Percentiles rank a stretch among this genome's conserved stretches.
Evolutionary conservation across 2,888 invertebrate species (phyloP).

Genomic region (Ischnus inquisitorius): DNA sequence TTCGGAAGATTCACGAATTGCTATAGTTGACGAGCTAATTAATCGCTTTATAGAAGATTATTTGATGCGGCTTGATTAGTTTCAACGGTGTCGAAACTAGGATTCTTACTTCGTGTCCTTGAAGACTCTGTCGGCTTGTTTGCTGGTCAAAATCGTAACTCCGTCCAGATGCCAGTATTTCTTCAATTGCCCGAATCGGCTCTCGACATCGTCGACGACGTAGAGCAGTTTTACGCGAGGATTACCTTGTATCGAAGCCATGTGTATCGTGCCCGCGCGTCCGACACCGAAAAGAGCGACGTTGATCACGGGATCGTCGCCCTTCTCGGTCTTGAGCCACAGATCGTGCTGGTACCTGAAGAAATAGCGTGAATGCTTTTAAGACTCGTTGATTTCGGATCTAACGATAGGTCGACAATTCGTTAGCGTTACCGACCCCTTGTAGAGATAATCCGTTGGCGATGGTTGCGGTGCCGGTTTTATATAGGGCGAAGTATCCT

Average conservation of each 20-base stretch:
- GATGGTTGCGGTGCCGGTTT: slow-evolving; percentile 83
- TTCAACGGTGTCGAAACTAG: neutral
- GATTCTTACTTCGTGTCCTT: slow-evolving; percentile 86
- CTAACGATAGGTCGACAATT: neutral
- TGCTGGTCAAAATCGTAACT: slow-evolving; percentile 86
- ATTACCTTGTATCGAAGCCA: slow-evolving; percentile 86
- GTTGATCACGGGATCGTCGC: slow-evolving; percentile 81
- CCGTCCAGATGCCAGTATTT: slow-evolving; percentile 86
- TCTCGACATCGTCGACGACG: slow-evolving; percentile 87
- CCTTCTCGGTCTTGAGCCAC: slow-evolving; percentile 78
- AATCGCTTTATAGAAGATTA: no score
- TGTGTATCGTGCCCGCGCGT: slow-evolving; percentile 88
- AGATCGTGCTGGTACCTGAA: slow-evolving; percentile 85
- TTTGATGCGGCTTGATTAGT: no score
- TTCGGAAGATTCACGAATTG: no score
- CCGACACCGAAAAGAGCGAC: slow-evolving; percentile 88
- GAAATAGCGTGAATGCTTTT: slow-evolving; percentile 20
- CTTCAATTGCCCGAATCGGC: slow-evolving; percentile 85
- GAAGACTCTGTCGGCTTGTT: slow-evolving; percentile 86
- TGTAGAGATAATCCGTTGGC: slow-evolving; percentile 85
- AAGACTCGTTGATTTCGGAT: neutral
- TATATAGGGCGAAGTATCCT: slow-evolving; percentile 86
- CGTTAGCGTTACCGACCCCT: slow-evolving; percentile 84
- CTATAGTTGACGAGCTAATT: no score
- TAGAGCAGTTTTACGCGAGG: slow-evolving; percentile 87